Base-by-base conservation (phyloP, 2,113 vertebrate species). In the Sinocyclocheilus rhinocerous region DNA sequence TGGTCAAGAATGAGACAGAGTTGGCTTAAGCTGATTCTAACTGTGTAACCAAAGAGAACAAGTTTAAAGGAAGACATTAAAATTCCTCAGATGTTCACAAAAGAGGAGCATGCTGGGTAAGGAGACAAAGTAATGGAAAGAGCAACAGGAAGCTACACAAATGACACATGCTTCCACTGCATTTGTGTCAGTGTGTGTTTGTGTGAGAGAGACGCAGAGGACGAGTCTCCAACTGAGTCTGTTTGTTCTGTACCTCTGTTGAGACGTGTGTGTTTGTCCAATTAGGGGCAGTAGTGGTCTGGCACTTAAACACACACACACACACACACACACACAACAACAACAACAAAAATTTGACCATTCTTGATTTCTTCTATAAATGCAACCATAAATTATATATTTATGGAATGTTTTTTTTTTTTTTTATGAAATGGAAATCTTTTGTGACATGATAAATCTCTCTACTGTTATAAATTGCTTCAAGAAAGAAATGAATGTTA, bases 91-190 rank as follows among this genome's bases (percentile, higher is more conserved):
- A 87, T 82, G 79, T 48, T 69, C 85, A 87, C 16, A 16, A 80
- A 76, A 85, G 57, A 80, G 77, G 8, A 81, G 83, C 88, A 85
- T 87, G 85, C 88, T 87, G 88, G 83, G 85, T 85, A 80, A 82
- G 33, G 52, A 81, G 48, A 81, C 83, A 75, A 13, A 26, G 73
- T 89, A 89, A 89, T 87, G 84, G 79, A 48, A 29, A 45, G 61
- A 85, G 82, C 88, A 83, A 80, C 75, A 39, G 79, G 78, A 73
- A 81, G 79, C 79, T 72, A 86, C 85, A 85, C 85, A 84, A 81
- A 70, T 84, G 81, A 86, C 81, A 84, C 65, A 84, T 72, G 57
- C 81, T 84, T 83, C 42, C 75, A 81, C 61, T 55, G 78, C 22
- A 36, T 80, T 65, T 70, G 80, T 84, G 57, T 77, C 9, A 10